Evolutionary conservation across 2,888 invertebrate species (phyloP).

Genomic region (Arge pagana): DNA sequence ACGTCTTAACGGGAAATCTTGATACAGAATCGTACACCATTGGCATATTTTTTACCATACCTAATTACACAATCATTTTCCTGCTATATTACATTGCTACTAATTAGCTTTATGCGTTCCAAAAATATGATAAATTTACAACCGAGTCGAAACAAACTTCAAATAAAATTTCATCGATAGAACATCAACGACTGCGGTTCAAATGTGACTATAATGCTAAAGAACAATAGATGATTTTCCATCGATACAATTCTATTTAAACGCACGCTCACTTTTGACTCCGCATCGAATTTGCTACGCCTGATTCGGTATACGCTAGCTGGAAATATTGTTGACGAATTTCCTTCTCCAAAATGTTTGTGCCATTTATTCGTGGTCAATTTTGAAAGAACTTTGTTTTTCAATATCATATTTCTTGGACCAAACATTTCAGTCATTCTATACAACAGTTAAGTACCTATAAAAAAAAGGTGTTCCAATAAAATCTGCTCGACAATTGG

Average conservation of each 20-base stretch:
- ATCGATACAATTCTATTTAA: background rate
- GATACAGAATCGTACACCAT: conserved; percentile 52
- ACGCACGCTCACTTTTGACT: background rate
- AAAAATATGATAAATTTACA: conserved; percentile 43
- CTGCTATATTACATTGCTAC: conserved; percentile 22
- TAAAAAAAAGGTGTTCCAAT: no score
- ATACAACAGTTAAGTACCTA: no score
- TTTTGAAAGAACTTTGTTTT: no score
- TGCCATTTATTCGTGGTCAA: no score
- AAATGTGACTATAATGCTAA: no score
- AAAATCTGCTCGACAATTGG: no score
- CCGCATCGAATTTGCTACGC: background rate
- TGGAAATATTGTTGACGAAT: no score
- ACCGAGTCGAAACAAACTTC: background rate
- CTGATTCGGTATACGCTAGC: no score
- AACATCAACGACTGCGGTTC: no score
- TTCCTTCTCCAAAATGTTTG: no score
- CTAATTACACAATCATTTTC: background rate
- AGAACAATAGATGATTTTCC: background rate
- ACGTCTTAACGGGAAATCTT: conserved; percentile 49
- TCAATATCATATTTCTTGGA: no score
- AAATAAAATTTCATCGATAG: background rate
- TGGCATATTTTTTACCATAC: background rate
- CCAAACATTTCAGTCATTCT: no score
- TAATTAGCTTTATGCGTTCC: conserved; percentile 37